Percentiles rank a stretch among this genome's conserved stretches.
Conservation (phyloP, 2,797 vertebrate species). For the Lithobates sylvaticus region DNA sequence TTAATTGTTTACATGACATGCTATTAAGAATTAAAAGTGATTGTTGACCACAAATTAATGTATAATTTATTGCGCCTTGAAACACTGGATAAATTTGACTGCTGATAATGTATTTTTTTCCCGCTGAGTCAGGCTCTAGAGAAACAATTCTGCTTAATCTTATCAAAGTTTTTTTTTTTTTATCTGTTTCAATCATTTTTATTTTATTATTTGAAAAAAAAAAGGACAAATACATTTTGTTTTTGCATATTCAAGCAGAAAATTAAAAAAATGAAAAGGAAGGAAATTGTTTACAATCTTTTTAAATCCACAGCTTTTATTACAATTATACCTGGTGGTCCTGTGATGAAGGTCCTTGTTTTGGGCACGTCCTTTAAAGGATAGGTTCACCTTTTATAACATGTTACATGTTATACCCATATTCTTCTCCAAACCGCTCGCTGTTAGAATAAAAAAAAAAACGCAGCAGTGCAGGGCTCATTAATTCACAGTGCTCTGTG, state of each 20-base stretch:
- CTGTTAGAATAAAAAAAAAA: too few relatives aligned
- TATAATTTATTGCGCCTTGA: conserved; percentile 55
- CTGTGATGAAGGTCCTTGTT: too few relatives aligned
- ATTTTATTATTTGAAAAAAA: not conserved
- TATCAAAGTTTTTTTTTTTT: not conserved
- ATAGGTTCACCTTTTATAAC: too few relatives aligned
- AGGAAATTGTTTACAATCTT: not conserved
- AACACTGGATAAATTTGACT: conserved; percentile 30
- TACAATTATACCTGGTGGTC: too few relatives aligned
- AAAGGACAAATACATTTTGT: not conserved
- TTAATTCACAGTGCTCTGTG: too few relatives aligned
- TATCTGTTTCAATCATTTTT: not conserved
- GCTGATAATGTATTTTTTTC: conserved; percentile 13
- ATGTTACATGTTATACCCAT: too few relatives aligned
- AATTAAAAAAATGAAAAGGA: not conserved
- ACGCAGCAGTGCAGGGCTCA: too few relatives aligned
- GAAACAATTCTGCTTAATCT: not conserved
- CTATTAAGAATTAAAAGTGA: conserved; percentile 60
- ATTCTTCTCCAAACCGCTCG: too few relatives aligned
- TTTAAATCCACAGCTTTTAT: not conserved
- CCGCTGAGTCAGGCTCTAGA: conserved; percentile 22
- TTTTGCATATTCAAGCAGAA: not conserved
- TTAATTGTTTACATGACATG: conserved; percentile 61
- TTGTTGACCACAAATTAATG: conserved; percentile 60
- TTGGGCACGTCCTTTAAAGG: too few relatives aligned